These are phyloP conservation scores for Timema cristinae DNA, from an alignment of 2,888 invertebrate species.

Conservation along the genomic window DNA sequence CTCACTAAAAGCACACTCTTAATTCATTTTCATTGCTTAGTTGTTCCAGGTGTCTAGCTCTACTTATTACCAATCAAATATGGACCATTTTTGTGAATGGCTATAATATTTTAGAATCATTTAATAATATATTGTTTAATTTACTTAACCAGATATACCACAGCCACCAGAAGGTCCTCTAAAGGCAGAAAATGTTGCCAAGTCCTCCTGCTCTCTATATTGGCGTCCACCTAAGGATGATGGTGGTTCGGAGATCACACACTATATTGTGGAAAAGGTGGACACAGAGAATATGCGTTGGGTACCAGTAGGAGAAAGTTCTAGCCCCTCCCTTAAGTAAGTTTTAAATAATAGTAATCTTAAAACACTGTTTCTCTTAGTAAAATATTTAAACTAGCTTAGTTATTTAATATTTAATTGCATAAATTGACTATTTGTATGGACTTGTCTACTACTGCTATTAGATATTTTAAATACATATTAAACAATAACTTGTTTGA, in stretches of 20 bases:
- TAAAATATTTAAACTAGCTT: background rate
- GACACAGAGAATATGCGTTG: slow-evolving; percentile 94
- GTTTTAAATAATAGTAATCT: background rate
- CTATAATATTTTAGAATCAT: too few relatives aligned
- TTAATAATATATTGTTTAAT: too few relatives aligned
- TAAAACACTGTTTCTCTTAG: too few relatives aligned
- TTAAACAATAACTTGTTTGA: too few relatives aligned
- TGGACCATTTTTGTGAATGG: slow-evolving; percentile 24
- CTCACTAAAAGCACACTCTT: too few relatives aligned
- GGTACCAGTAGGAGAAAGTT: slow-evolving; percentile 90
- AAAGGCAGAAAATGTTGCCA: slow-evolving; percentile 79
- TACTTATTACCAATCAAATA: background rate
- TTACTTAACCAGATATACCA: slow-evolving; percentile 61
- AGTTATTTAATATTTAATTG: background rate
- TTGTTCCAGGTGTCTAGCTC: background rate
- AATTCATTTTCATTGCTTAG: too few relatives aligned
- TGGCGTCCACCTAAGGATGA: slow-evolving; percentile 94
- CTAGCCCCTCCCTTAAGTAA: slow-evolving; percentile 62
- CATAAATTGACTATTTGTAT: background rate
- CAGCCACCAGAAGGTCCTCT: slow-evolving; percentile 89
- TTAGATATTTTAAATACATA: too few relatives aligned
- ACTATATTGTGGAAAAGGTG: slow-evolving; percentile 94
- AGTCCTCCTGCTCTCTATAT: slow-evolving; percentile 73
- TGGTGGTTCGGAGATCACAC: slow-evolving; percentile 85
- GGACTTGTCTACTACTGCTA: too few relatives aligned